phyloP scores from a whole-genome alignment of 2,888 invertebrate species.

The Plebejus melissa region DNA sequence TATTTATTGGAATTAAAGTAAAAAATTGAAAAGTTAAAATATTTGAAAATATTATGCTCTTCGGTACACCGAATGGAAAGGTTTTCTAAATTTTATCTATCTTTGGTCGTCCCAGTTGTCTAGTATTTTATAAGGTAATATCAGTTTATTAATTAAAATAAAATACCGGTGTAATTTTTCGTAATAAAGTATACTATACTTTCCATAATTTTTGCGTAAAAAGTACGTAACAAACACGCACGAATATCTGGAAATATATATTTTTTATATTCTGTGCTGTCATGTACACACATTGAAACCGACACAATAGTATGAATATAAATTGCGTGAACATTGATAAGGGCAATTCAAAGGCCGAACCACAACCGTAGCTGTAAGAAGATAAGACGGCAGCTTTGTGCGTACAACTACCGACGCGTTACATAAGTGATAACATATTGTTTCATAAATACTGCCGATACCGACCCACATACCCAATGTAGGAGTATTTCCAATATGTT shows the following conservation, averaged over 20 bases:
- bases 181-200: too few relatives aligned
- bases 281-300: not conserved
- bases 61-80: too few relatives aligned
- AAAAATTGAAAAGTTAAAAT: too few relatives aligned
- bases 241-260: not conserved
- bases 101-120: too few relatives aligned
- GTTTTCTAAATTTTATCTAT: too few relatives aligned
- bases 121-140: too few relatives aligned
- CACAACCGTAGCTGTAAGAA: not conserved
- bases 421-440: not conserved
- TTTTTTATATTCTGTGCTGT: not conserved
- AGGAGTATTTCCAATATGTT: not conserved
- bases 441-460: not conserved
- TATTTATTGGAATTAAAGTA: too few relatives aligned
- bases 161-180: too few relatives aligned
- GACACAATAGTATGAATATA: not conserved
- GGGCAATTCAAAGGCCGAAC: slow-evolving; percentile 18
- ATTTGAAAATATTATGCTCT: too few relatives aligned
- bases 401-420: not conserved
- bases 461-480: not conserved
- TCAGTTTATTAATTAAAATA: too few relatives aligned
- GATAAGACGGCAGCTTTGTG: slow-evolving; percentile 12
- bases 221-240: too few relatives aligned
- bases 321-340: slow-evolving; percentile 4
- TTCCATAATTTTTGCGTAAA: too few relatives aligned